Conservation (phyloP, 2,888 invertebrate genomes). For the Mimumesa dahlbomi region DNA sequence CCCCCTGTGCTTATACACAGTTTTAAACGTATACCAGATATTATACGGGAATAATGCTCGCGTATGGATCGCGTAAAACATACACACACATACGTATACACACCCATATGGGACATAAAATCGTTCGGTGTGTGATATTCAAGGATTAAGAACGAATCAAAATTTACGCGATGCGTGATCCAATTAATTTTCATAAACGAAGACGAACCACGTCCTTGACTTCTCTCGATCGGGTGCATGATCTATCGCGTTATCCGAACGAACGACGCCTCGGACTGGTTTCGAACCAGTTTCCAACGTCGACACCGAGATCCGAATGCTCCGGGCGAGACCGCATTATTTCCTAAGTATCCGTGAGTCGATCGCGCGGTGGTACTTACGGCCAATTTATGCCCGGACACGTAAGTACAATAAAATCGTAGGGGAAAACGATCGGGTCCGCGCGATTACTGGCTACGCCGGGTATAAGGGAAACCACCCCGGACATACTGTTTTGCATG, state of each 20-base stretch:
- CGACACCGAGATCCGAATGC: slow-evolving; percentile 40
- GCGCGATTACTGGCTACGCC: slow-evolving; percentile 6
- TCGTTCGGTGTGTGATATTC: too few relatives aligned
- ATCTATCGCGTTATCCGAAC: slow-evolving; percentile 52
- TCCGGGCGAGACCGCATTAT: slow-evolving; percentile 70
- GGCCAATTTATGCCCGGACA: slow-evolving; percentile 62
- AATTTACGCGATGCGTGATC: too few relatives aligned
- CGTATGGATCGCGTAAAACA: not conserved
- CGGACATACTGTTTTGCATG: slow-evolving; percentile 20
- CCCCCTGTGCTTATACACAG: too few relatives aligned
- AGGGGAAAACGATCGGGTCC: not conserved
- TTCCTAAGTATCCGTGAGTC: slow-evolving; percentile 65
- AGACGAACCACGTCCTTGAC: slow-evolving; percentile 5
- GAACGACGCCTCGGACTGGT: slow-evolving; percentile 59
- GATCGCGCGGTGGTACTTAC: slow-evolving; percentile 63
- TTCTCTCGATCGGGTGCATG: slow-evolving; percentile 36
- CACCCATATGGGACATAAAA: too few relatives aligned
- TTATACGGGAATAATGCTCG: not conserved
- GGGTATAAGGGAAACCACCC: slow-evolving; percentile 4
- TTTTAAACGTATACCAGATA: too few relatives aligned
- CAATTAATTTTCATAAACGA: slow-evolving; percentile 29
- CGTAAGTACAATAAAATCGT: slow-evolving; percentile 37
- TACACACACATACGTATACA: too few relatives aligned
- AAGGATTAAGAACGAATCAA: too few relatives aligned
- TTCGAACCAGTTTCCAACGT: slow-evolving; percentile 64